Conservation (phyloP, 2,797 vertebrate species). For the Aplochiton taeniatus region DNA sequence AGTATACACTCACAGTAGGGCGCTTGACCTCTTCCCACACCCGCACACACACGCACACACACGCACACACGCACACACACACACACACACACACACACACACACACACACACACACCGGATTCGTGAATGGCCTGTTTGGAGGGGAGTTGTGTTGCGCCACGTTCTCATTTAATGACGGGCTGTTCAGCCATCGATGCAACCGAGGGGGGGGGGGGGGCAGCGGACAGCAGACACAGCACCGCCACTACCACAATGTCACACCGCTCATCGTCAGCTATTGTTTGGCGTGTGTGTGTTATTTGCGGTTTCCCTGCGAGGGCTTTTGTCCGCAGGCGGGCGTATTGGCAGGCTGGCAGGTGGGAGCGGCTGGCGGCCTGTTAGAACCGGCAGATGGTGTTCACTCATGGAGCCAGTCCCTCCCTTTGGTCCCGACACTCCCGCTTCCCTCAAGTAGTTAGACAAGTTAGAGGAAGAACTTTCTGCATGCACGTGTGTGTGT, state of each 20-base stretch:
- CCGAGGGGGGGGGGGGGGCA: no score
- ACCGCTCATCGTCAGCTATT: conserved; percentile 55
- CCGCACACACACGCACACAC: neutral
- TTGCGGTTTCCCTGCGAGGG: conserved; percentile 44
- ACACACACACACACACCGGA: no score
- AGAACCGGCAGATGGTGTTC: conserved; percentile 73
- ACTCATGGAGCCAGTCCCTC: conserved; percentile 50
- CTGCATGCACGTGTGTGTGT: neutral
- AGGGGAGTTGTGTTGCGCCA: no score
- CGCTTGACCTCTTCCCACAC: no score
- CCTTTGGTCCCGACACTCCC: conserved; percentile 38
- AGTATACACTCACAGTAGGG: no score
- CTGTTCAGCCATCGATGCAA: no score
- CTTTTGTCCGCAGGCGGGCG: conserved; percentile 59
- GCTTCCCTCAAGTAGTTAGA: conserved; percentile 65
- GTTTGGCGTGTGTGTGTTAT: neutral
- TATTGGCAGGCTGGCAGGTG: conserved; percentile 60
- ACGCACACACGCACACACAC: no score
- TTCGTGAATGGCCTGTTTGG: no score
- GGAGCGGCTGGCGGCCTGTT: conserved; percentile 45
- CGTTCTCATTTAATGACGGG: no score
- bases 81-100: no score
- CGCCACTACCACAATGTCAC: conserved; percentile 68
- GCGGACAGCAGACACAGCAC: conserved; percentile 14
- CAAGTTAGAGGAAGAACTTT: conserved; percentile 50